Percentiles rank a stretch among this genome's conserved stretches.
Conservation (phyloP, 2,113 vertebrate genomes). For the Solea senegalensis region DNA sequence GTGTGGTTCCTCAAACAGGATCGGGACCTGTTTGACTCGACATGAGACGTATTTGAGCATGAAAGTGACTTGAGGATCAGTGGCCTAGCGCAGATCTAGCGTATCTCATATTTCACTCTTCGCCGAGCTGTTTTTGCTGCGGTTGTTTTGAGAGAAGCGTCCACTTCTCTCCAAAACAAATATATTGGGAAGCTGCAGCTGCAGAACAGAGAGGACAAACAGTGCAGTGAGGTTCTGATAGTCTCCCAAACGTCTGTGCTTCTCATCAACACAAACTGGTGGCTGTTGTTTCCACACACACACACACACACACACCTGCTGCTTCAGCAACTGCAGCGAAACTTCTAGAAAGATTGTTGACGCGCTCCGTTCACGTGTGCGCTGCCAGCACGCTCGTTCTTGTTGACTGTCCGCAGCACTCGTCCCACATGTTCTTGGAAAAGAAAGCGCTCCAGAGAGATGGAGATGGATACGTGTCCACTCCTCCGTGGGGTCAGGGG, state of each 20-base stretch:
- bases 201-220: constrained; percentile 53
- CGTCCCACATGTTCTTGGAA: constrained; percentile 56
- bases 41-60: constrained; percentile 1
- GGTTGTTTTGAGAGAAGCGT: constrained; percentile 6
- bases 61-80: constrained; percentile 29
- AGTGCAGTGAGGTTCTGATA: constrained; percentile 28
- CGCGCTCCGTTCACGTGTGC: constrained; percentile 3
- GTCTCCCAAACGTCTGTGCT: constrained; percentile 40
- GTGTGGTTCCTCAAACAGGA: background rate
- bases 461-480: constrained; percentile 37
- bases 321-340: constrained; percentile 19
- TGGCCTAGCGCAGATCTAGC: background rate
- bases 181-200: constrained; percentile 34
- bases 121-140: constrained; percentile 10
- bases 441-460: constrained; percentile 32
- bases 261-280: constrained; percentile 43
- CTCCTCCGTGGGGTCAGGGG: constrained; percentile 51
- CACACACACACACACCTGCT: constrained; percentile 40
- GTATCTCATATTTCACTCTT: constrained; percentile 23
- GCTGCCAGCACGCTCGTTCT: constrained; percentile 4
- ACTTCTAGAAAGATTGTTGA: constrained; percentile 16
- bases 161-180: constrained; percentile 29
- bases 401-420: constrained; percentile 49
- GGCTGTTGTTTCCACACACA: constrained; percentile 35
- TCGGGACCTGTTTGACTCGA: constrained; percentile 14